Percentiles rank a stretch among this genome's conserved stretches.
These are phyloP conservation scores for Arenicola marina DNA, from an alignment of 2,888 invertebrate species.

Conservation along the genomic window DNA sequence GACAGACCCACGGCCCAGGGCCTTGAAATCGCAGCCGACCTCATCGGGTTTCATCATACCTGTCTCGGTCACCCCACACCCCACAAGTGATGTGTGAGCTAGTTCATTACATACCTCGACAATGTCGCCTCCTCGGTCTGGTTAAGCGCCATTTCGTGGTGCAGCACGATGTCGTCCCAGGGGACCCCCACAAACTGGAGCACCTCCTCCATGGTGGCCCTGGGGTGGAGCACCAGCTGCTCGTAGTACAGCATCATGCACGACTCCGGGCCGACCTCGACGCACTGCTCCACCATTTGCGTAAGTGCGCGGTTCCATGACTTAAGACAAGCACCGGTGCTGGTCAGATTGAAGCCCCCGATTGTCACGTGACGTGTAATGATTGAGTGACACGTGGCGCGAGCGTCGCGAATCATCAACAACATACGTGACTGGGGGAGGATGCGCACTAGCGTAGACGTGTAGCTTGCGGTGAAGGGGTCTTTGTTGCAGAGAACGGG, in stretches of 20 bases:
- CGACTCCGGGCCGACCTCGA: conserved; percentile 60
- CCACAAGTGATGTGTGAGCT: too few species aligned
- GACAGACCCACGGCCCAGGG: too few species aligned
- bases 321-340: conserved; percentile 86
- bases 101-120: conserved; percentile 89
- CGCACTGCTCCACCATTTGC: conserved; percentile 72
- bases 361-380: conserved; percentile 90
- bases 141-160: conserved; percentile 97
- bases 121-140: conserved; percentile 91
- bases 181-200: conserved; percentile 86
- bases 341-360: conserved; percentile 86
- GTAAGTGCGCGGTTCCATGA: conserved; percentile 97
- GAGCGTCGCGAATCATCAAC: conserved; percentile 97
- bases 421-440: conserved; percentile 98
- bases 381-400: conserved; percentile 98
- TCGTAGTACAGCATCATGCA: conserved; percentile 95
- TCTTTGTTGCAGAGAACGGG: conserved; percentile 97
- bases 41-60: too few species aligned
- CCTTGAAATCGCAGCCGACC: too few species aligned
- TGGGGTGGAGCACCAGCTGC: conserved; percentile 93
- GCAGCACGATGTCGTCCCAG: conserved; percentile 94
- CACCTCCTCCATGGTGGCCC: conserved; percentile 71
- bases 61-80: too few species aligned
- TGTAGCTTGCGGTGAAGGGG: conserved; percentile 96
- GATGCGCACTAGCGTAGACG: conserved; percentile 88